Evolutionary conservation across 2,797 vertebrate genomes (phyloP), one percentile per base, ranked within the genome.

Genomic region (Scleropages formosus): DNA sequence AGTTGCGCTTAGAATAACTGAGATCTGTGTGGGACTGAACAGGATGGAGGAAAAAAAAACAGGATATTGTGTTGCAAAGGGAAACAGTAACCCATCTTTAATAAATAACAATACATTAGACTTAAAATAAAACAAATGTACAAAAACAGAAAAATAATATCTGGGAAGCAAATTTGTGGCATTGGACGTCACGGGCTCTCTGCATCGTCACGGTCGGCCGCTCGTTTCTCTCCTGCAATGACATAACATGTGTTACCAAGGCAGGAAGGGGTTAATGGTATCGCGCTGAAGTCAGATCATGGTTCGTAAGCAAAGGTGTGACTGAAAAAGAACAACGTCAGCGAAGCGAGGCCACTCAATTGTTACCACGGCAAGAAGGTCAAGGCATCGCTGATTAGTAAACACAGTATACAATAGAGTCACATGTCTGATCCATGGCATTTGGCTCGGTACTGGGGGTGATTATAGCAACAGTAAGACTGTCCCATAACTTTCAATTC

Each of bases 61-160:
- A 26, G 63, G 47, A 11, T 56, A 76, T 56, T 31, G 59, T 69
- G 73, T 59, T 75, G 77, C 64, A 81, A 84, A 83, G 81, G 75
- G 82, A 76, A 84, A 75, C 81, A 67, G 80, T 68, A 69, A 59
- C 70, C 73, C 53, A 75, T 80, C 63, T 87, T 86, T 83, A 86
- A 86, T 87, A 87, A 86, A 86, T 87, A 85, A 83, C 73, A 72
- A 77, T 85, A 80, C 82, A 84, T 78, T 72, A 78, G 67, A 82
- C 79, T 82, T 75, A 72, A 73, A 76, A 78, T 75, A 75, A 76
- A 83, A 83, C 47, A 74, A 74, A 76, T 78, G 39, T 77, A 80
- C 62, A 80, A 67, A 60, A 81, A 78, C 51, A 12, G 72, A 79
- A 75, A 66, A 59, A 74, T 68, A 62, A 77, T 71, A 77, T 66